These are phyloP conservation scores for Orbicella faveolata DNA, from an alignment of 64 coral and sea anemone genomes.

Conservation along the genomic window DNA sequence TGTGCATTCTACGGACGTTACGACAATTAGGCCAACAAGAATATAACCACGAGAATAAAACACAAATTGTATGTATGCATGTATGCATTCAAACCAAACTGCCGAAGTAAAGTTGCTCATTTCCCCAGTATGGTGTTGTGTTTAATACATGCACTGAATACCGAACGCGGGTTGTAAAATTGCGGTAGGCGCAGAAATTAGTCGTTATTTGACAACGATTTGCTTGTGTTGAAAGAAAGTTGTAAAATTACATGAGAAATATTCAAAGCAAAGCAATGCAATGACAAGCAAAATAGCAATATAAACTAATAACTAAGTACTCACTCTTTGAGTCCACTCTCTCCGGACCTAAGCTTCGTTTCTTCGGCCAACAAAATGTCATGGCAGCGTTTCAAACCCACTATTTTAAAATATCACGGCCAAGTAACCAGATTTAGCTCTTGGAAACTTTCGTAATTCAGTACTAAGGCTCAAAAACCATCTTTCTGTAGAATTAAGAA, in stretches of 20 bases:
- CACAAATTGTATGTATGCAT: no score
- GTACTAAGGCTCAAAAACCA: neutral
- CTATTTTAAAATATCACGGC: neutral
- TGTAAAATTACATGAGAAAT: neutral
- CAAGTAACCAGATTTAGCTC: neutral
- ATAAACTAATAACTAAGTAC: neutral
- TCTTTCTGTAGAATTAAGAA: neutral
- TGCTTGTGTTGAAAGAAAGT: conserved; percentile 15
- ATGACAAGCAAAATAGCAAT: neutral
- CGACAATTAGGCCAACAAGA: no score
- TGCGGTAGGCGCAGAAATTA: no score
- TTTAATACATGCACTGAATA: no score
- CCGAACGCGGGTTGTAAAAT: no score
- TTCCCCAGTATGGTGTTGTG: no score
- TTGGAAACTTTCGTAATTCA: neutral
- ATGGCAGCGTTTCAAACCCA: neutral
- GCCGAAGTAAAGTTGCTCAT: no score
- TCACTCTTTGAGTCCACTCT: neutral
- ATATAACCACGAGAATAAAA: neutral
- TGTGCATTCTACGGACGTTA: neutral
- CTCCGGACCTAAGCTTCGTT: neutral
- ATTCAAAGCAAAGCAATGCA: neutral
- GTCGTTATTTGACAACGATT: neutral
- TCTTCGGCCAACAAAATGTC: neutral
- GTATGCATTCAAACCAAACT: no score